phyloP scores from a whole-genome alignment of 2,888 invertebrate species.

The Dusona sp. region DNA sequence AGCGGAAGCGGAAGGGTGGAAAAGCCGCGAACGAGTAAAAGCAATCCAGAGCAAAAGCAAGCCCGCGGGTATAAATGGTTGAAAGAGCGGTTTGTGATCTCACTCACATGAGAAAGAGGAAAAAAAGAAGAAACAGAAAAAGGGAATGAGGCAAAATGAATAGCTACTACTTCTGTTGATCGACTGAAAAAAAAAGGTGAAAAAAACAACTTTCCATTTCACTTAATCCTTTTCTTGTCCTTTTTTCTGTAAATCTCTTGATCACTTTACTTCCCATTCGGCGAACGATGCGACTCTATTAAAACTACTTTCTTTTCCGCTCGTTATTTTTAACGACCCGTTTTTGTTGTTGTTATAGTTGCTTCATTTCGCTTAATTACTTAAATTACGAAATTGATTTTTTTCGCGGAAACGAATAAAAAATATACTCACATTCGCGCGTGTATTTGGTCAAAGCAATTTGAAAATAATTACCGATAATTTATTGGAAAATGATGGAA shows the following conservation, averaged over 20 bases:
- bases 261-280: conserved; percentile 14
- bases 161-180: conserved; percentile 8
- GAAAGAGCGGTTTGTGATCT: conserved; percentile 37
- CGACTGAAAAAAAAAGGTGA: conserved; percentile 6
- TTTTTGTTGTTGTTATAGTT: not conserved
- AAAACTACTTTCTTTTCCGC: not conserved
- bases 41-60: conserved; percentile 29
- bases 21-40: conserved; percentile 27
- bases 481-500: not conserved
- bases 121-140: not conserved
- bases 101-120: conserved; percentile 2
- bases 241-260: conserved; percentile 1
- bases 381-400: not conserved
- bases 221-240: conserved; percentile 2
- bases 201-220: conserved; percentile 39
- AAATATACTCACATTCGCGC: not conserved
- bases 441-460: not conserved
- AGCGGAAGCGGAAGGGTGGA: conserved; percentile 63
- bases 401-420: not conserved
- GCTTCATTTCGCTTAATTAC: not conserved
- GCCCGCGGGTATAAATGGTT: conserved; percentile 55
- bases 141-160: not conserved
- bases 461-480: not conserved
- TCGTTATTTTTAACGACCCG: not conserved
- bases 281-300: not conserved